A percentile compares a stretch with the other conserved stretches of the same genome.
Conservation (phyloP, 2,113 vertebrate genomes). For the Oryzias woworae region DNA sequence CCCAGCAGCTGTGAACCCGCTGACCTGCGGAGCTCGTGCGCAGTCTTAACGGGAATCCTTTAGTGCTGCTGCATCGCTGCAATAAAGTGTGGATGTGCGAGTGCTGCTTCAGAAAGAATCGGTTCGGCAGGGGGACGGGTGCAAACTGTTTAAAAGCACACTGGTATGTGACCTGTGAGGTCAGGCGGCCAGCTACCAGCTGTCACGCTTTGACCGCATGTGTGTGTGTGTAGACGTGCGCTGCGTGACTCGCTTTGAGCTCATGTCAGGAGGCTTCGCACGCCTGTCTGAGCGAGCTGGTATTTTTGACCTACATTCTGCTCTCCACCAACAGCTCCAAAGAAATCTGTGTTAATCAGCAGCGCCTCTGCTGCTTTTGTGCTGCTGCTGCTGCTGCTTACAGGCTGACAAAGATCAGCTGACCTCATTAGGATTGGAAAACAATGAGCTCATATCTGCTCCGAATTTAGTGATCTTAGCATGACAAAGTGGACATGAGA, state of each 20-base stretch:
- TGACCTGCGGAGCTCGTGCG: slow-evolving; percentile 10
- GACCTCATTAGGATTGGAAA: slow-evolving; percentile 62
- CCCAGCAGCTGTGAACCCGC: slow-evolving; percentile 27
- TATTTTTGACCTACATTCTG: slow-evolving; percentile 66
- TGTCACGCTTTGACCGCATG: slow-evolving; percentile 53
- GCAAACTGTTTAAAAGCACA: slow-evolving; percentile 32
- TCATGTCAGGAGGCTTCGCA: slow-evolving; percentile 21
- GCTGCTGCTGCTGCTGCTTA: slow-evolving; percentile 22
- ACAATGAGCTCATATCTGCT: slow-evolving; percentile 51
- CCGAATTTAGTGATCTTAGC: slow-evolving; percentile 9
- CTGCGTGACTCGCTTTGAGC: slow-evolving; percentile 10
- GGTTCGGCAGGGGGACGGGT: slow-evolving; percentile 5
- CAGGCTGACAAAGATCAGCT: slow-evolving; percentile 63
- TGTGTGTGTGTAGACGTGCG: background rate
- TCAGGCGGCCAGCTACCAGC: slow-evolving; percentile 64
- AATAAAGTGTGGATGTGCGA: slow-evolving; percentile 21
- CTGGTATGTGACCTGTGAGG: slow-evolving; percentile 58
- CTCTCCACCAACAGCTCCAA: slow-evolving; percentile 53
- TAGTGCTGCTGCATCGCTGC: slow-evolving; percentile 4
- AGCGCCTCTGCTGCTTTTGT: slow-evolving; percentile 30
- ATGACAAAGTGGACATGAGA: background rate
- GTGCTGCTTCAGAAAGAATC: slow-evolving; percentile 6
- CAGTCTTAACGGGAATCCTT: slow-evolving; percentile 32
- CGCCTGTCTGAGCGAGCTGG: slow-evolving; percentile 3
- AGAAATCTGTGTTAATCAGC: slow-evolving; percentile 66